These are phyloP conservation scores for Callimorpha dominula DNA, from an alignment of 2,888 invertebrate genomes.

Conservation along the genomic window DNA sequence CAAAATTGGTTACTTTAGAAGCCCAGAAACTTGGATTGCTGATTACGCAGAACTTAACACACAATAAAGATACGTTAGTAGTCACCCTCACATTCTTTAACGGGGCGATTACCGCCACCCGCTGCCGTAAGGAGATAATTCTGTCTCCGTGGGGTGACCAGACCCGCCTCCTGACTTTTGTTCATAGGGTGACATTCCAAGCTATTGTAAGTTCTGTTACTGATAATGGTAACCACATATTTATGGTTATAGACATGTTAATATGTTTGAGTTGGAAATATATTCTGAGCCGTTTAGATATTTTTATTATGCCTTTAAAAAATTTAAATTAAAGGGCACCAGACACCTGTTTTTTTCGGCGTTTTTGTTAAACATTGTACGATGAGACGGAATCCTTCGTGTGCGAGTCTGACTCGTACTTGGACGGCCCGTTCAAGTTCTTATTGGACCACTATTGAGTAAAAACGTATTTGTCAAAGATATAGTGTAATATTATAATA, in stretches of 20 bases:
- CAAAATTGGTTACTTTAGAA: no score
- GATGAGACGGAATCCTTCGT: no score
- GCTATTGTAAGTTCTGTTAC: conserved; percentile 31
- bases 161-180: conserved; percentile 26
- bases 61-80: background rate
- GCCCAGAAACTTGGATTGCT: background rate
- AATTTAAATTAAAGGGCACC: no score
- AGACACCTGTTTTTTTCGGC: no score
- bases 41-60: background rate
- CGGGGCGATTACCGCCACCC: conserved; percentile 22
- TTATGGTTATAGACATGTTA: conserved; percentile 28
- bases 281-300: background rate
- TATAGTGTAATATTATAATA: no score
- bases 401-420: no score
- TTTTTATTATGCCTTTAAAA: background rate
- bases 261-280: background rate
- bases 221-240: conserved; percentile 45
- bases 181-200: conserved; percentile 39
- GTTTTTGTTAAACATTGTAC: no score
- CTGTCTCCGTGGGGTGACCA: conserved; percentile 36
- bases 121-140: conserved; percentile 55
- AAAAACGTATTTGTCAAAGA: no score
- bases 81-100: conserved; percentile 1
- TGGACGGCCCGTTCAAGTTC: no score
- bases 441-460: no score